Percentiles rank a stretch among this genome's conserved stretches.
Evolutionary conservation across 2,113 vertebrate species (phyloP).

Genomic region (Ophthalmolycus amberensis): DNA sequence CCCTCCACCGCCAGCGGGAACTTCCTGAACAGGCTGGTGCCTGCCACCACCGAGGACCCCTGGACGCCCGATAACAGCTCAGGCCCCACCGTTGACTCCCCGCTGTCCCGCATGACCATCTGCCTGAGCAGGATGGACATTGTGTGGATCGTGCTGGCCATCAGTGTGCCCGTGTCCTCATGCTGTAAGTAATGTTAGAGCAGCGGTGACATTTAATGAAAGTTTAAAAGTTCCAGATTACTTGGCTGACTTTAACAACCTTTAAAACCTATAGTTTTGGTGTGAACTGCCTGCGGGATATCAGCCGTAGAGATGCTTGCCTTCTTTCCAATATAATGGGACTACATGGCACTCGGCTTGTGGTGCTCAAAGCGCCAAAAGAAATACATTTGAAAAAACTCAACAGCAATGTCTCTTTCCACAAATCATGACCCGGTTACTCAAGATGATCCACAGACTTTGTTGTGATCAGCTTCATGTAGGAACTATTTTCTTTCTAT

Average conservation of each 20-base stretch:
- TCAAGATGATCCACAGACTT: too few relatives aligned
- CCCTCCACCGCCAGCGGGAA: constrained; percentile 87
- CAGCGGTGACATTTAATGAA: neutral
- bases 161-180: constrained; percentile 94
- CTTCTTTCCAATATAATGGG: too few relatives aligned
- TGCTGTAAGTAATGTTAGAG: constrained; percentile 89
- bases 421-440: too few relatives aligned
- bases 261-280: neutral
- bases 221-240: neutral
- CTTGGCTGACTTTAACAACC: neutral
- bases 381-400: too few relatives aligned
- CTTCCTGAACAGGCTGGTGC: constrained; percentile 92
- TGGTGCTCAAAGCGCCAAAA: too few relatives aligned
- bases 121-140: constrained; percentile 96
- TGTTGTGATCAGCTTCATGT: neutral
- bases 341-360: too few relatives aligned
- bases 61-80: constrained; percentile 87
- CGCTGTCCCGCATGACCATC: constrained; percentile 87
- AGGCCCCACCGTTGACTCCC: constrained; percentile 85
- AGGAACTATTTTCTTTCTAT: neutral
- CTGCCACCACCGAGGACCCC: constrained; percentile 87
- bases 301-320: too few relatives aligned
- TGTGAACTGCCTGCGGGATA: too few relatives aligned
- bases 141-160: constrained; percentile 95
- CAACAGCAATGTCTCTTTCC: too few relatives aligned